A percentile compares a stretch with the other conserved stretches of the same genome.
Conservation (phyloP, 2,113 vertebrate genomes). For the Eurypyga helias region DNA sequence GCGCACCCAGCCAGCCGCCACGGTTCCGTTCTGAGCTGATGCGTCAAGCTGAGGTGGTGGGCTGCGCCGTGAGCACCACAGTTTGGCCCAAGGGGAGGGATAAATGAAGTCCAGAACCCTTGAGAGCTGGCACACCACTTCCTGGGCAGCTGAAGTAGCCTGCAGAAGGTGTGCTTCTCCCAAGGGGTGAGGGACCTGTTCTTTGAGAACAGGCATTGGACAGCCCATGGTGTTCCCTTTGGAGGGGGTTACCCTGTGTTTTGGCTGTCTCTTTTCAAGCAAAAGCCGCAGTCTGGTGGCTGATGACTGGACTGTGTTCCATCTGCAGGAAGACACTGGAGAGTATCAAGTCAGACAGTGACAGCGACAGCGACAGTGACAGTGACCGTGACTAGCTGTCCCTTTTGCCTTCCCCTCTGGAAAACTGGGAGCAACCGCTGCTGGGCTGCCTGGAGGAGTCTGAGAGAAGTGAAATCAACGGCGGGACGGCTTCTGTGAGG, state of each 20-base stretch:
- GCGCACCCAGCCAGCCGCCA: neutral
- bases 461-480: neutral
- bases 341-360: neutral
- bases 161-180: neutral
- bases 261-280: neutral
- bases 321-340: constrained; percentile 64
- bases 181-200: neutral
- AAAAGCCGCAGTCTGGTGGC: neutral
- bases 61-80: neutral
- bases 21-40: neutral
- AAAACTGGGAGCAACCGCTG: fast-evolving
- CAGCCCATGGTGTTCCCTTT: neutral
- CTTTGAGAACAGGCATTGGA: neutral
- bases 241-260: neutral
- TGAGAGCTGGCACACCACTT: neutral
- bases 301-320: neutral
- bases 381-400: constrained; percentile 11
- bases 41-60: neutral
- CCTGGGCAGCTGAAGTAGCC: no score
- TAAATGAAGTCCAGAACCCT: neutral
- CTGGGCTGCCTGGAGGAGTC: fast-evolving
- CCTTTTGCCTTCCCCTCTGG: neutral
- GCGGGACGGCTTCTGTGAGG: neutral
- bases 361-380: neutral
- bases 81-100: neutral